Evolutionary conservation across 1,140 invertebrate species (phyloP), one percentile per base, ranked within the genome.

Genomic region (Caligus rogercresseyi): DNA sequence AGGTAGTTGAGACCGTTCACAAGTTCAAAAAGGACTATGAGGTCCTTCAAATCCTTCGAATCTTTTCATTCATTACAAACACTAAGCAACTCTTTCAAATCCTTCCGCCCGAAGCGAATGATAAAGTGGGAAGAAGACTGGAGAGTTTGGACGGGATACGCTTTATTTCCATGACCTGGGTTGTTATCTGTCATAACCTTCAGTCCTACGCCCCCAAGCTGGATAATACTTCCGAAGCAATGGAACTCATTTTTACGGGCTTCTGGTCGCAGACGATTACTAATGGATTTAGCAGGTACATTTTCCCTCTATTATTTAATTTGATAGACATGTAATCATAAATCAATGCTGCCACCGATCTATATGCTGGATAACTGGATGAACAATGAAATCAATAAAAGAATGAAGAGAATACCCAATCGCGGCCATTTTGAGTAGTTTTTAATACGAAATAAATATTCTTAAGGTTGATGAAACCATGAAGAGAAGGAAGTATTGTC

Each of bases 121-220:
- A 43, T 43, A 43, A 43, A 43, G 31, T 43, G 7, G 31, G 31
- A 11, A 43, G n/a, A 43, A 43, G 31, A 43, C 31, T 60, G 57
- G 26, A 25, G 7, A 31, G 20, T 25, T 25, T 60, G 20, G 57
- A 60, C 43, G 57, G 57, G 16, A 60, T 60, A 24, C 57, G 57
- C 26, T 60, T 60, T 25, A 15, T 60, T 2, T 60, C 57, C 14
- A 60, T 60, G 20, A 60, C 24, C 43, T 60, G 57, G 57, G 57
- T 60, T n/a, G 14, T 60, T 14, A 2, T 25, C n/a, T 25, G 24
- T 13, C 57, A 60, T 60, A 43, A 7, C n/a, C 31, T 43, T 43
- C 7, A 43, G n/a, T 11, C 7, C n/a, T 43, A 43, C n/a, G 31
- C n/a, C 7, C 7, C 31, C 31, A 43, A 43, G 31, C n/a, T 43